Evolutionary conservation across 2,888 invertebrate genomes (phyloP).

Genomic region (Andricus curvator): DNA sequence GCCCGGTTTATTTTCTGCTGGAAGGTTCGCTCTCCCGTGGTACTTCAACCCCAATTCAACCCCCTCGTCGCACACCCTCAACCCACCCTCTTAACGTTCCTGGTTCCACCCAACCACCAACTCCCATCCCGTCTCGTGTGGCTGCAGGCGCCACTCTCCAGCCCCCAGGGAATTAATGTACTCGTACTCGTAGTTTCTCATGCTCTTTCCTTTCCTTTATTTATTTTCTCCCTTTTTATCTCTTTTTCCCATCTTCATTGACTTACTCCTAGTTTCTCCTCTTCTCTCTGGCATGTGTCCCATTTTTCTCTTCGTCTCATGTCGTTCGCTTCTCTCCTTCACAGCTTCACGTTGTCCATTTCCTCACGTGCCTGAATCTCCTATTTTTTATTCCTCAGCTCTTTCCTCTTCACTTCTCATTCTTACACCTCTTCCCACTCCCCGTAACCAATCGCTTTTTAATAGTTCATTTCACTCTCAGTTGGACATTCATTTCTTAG

Average conservation of each 20-base stretch:
- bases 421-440: not conserved
- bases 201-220: not conserved
- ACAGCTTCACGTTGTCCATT: not conserved
- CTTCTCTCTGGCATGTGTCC: not conserved
- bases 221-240: not conserved
- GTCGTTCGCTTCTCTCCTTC: not conserved
- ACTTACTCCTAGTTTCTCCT: not conserved
- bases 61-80: not conserved
- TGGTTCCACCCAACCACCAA: conserved; percentile 8
- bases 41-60: conserved; percentile 11
- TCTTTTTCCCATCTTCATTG: not conserved
- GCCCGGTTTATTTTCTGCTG: conserved; percentile 38
- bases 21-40: conserved; percentile 24
- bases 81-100: conserved; percentile 17
- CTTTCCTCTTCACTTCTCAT: not conserved
- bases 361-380: not conserved
- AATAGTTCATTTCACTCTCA: not conserved
- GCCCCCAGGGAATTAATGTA: conserved; percentile 12
- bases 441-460: not conserved
- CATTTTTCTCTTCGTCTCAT: not conserved
- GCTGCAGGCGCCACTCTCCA: conserved; percentile 12
- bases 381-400: not conserved
- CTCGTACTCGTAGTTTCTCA: conserved; percentile 3
- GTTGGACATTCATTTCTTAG: not conserved
- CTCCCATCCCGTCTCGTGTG: conserved; percentile 39